Percentiles rank a stretch among this genome's conserved stretches.
These are phyloP conservation scores for Icerya purchasi DNA, from an alignment of 2,888 invertebrate genomes.

Conservation along the genomic window DNA sequence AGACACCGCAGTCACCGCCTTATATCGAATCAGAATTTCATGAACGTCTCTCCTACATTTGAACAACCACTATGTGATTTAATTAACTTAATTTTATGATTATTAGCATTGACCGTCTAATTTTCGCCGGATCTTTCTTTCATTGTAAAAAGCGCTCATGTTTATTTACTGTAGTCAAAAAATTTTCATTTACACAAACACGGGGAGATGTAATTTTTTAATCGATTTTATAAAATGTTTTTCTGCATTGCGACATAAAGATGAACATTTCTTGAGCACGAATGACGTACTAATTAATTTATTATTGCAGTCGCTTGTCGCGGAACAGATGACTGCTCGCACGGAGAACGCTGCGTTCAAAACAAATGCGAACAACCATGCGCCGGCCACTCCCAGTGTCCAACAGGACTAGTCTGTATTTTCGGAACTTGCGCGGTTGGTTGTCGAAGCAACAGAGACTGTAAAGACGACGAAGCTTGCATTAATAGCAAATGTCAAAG, in stretches of 20 bases:
- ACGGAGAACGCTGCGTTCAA: slow-evolving; percentile 46
- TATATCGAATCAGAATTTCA: no score
- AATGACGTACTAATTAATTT: slow-evolving; percentile 3
- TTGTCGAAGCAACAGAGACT: slow-evolving; percentile 64
- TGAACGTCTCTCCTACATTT: no score
- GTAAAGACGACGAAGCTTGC: slow-evolving; percentile 52
- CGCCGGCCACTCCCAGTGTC: slow-evolving; percentile 57
- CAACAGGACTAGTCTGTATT: slow-evolving; percentile 55
- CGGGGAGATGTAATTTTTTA: slow-evolving; percentile 1
- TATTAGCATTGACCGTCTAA: no score
- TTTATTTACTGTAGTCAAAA: no score
- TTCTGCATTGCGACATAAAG: slow-evolving; percentile 6
- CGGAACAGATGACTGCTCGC: slow-evolving; percentile 26
- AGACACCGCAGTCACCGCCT: no score
- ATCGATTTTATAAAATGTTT: slow-evolving; percentile 4
- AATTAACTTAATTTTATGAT: no score
- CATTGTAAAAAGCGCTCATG: no score
- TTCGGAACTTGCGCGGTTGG: slow-evolving; percentile 59
- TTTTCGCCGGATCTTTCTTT: no score
- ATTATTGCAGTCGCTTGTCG: slow-evolving; percentile 18
- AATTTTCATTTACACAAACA: no score
- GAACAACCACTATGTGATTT: no score
- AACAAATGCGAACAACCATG: slow-evolving; percentile 55
- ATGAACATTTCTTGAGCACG: no score
- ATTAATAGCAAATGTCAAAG: slow-evolving; percentile 57